These are phyloP conservation scores for Melinaea menophilus DNA, from an alignment of 2,888 invertebrate genomes.

Conservation along the genomic window DNA sequence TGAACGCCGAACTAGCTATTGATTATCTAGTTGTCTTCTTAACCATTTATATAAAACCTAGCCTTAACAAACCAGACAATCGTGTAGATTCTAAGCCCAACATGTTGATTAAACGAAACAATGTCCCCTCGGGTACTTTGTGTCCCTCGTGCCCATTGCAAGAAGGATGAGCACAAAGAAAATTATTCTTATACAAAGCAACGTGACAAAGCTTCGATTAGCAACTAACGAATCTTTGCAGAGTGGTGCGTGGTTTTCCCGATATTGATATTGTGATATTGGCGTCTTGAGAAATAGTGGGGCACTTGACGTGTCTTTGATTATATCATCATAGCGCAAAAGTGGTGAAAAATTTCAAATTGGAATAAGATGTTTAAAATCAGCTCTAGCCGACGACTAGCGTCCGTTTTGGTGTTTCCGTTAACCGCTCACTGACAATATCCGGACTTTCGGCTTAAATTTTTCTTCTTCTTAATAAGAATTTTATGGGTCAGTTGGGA, in stretches of 20 bases:
- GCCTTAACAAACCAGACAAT: too few relatives aligned
- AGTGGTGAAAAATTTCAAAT: too few relatives aligned
- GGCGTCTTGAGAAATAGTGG: background rate
- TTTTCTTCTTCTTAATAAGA: too few relatives aligned
- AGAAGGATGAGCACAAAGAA: background rate
- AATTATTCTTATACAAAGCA: background rate
- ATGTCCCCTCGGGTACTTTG: background rate
- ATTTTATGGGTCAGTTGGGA: too few relatives aligned
- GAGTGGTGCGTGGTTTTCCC: background rate
- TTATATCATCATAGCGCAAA: background rate
- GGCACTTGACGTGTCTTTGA: background rate
- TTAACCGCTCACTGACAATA: too few relatives aligned
- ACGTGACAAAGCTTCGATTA: background rate
- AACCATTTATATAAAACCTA: too few relatives aligned
- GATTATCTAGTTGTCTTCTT: too few relatives aligned
- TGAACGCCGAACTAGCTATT: too few relatives aligned
- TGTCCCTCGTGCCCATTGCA: background rate
- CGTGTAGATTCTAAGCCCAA: constrained; percentile 29
- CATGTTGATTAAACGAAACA: constrained; percentile 23
- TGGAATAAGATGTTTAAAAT: too few relatives aligned
- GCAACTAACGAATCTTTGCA: background rate
- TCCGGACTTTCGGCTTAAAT: too few relatives aligned
- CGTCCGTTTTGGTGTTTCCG: too few relatives aligned
- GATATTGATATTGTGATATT: background rate
- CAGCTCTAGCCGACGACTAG: too few relatives aligned